These are phyloP conservation scores for Caenorhabditis sp. DNA, from an alignment of 2,888 invertebrate species.

Conservation along the genomic window DNA sequence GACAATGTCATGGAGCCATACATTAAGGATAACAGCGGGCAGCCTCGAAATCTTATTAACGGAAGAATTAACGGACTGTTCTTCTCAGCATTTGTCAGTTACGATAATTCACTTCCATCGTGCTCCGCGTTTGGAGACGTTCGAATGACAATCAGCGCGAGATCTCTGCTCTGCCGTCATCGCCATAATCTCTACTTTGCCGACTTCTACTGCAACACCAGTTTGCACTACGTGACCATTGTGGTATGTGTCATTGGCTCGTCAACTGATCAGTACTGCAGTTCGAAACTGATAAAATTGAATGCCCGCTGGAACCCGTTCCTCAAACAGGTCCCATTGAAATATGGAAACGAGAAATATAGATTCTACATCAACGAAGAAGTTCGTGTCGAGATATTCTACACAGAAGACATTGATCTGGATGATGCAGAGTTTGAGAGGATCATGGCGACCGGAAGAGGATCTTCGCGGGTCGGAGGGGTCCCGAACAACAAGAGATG, in stretches of 20 bases:
- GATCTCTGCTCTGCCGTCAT: constrained; percentile 49
- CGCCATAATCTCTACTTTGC: constrained; percentile 81
- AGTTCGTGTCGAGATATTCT: constrained; percentile 81
- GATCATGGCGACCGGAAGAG: constrained; percentile 71
- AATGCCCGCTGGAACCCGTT: constrained; percentile 76
- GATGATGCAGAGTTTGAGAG: constrained; percentile 69
- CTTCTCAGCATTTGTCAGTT: constrained; percentile 80
- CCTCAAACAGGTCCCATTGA: constrained; percentile 62
- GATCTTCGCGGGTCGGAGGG: constrained; percentile 77
- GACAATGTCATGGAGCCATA: constrained; percentile 79
- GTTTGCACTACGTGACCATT: constrained; percentile 82
- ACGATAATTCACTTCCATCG: constrained; percentile 72
- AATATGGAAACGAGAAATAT: constrained; percentile 15
- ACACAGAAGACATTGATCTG: constrained; percentile 79
- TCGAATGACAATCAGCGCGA: constrained; percentile 73
- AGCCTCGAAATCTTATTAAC: constrained; percentile 79
- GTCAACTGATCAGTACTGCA: constrained; percentile 76
- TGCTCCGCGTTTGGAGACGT: constrained; percentile 81
- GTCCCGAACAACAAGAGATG: constrained; percentile 82
- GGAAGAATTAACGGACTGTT: constrained; percentile 80
- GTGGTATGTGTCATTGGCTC: constrained; percentile 76
- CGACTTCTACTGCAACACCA: constrained; percentile 83
- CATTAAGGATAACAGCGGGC: constrained; percentile 81
- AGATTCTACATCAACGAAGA: constrained; percentile 71
- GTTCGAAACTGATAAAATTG: constrained; percentile 66